Percentiles rank a stretch among this genome's conserved stretches.
These are phyloP conservation scores for Luehdorfia chinensis DNA, from an alignment of 1,140 invertebrate genomes.

Conservation along the genomic window DNA sequence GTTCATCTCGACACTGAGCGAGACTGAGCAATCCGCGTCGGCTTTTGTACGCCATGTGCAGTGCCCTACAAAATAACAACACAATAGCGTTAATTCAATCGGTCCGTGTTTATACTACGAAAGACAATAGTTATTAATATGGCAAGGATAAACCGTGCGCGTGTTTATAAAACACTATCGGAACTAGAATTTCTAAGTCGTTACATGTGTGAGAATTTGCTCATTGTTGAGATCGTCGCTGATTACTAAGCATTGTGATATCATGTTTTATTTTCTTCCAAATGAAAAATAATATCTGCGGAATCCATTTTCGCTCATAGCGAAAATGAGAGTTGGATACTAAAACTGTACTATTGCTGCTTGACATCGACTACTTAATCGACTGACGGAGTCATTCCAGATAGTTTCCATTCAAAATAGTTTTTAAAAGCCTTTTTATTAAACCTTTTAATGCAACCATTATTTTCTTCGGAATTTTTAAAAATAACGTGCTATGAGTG, in stretches of 20 bases:
- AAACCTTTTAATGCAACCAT: too few relatives aligned
- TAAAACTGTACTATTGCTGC: too few relatives aligned
- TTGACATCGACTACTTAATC: too few relatives aligned
- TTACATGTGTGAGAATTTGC: conserved; percentile 29
- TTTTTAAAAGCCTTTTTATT: too few relatives aligned
- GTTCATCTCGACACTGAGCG: conserved; percentile 58
- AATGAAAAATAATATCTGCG: too few relatives aligned
- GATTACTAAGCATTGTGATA: conserved; percentile 2
- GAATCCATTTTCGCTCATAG: too few relatives aligned
- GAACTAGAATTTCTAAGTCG: conserved; percentile 55
- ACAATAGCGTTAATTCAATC: conserved; percentile 48
- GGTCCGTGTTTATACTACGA: conserved; percentile 45
- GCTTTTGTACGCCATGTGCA: conserved; percentile 73
- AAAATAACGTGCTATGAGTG: too few relatives aligned
- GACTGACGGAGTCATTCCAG: too few relatives aligned
- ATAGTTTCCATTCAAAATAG: too few relatives aligned
- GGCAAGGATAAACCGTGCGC: conserved; percentile 54
- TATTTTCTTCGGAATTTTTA: too few relatives aligned
- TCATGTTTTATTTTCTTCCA: conserved; percentile 7
- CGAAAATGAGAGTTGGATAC: too few relatives aligned
- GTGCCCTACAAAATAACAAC: conserved; percentile 45
- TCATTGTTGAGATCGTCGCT: conserved; percentile 18
- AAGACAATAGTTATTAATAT: conserved; percentile 69
- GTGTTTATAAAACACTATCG: conserved; percentile 63
- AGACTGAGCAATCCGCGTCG: conserved; percentile 55